phyloP scores from a whole-genome alignment of 2,888 invertebrate species.

The Cataglyphis altisquamis region DNA sequence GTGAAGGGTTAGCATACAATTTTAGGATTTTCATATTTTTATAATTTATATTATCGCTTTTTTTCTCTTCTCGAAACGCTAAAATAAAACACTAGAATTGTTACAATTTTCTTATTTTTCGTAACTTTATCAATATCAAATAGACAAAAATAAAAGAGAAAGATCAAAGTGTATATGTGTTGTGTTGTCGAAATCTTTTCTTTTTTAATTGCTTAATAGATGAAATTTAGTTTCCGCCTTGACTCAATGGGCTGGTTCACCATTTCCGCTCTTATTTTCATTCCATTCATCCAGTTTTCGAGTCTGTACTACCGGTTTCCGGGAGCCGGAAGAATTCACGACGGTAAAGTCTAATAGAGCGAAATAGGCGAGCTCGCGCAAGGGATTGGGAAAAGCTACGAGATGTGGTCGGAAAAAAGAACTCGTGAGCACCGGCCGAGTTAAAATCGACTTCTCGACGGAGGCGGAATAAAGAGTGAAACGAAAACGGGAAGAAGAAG shows the following conservation, averaged over 20 bases:
- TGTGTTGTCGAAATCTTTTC: not conserved
- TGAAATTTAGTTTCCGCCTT: slow-evolving; percentile 15
- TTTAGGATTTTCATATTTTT: not conserved
- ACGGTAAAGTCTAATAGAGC: slow-evolving; percentile 75
- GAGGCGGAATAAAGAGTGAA: slow-evolving; percentile 54
- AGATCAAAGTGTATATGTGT: not conserved
- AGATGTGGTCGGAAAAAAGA: slow-evolving; percentile 52
- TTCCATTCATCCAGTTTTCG: slow-evolving; percentile 6
- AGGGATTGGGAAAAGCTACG: slow-evolving; percentile 39
- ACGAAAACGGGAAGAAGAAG: slow-evolving; percentile 60
- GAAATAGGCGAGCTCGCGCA: slow-evolving; percentile 65
- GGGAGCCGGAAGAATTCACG: slow-evolving; percentile 64
- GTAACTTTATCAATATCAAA: not conserved
- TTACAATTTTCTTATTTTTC: not conserved
- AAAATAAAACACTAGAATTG: not conserved
- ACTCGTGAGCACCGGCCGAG: slow-evolving; percentile 49
- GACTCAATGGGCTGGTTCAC: not conserved
- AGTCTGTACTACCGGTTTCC: slow-evolving; percentile 27
- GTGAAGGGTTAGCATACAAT: slow-evolving; percentile 25
- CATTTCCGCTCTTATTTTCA: slow-evolving; percentile 1
- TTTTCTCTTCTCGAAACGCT: not conserved
- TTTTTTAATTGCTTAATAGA: slow-evolving; percentile 10
- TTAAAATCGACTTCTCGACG: slow-evolving; percentile 58
- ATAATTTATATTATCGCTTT: not conserved
- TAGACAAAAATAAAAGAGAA: not conserved